Base-by-base conservation (phyloP, 2,113 vertebrate species). In the Lophochroa leadbeateri region DNA sequence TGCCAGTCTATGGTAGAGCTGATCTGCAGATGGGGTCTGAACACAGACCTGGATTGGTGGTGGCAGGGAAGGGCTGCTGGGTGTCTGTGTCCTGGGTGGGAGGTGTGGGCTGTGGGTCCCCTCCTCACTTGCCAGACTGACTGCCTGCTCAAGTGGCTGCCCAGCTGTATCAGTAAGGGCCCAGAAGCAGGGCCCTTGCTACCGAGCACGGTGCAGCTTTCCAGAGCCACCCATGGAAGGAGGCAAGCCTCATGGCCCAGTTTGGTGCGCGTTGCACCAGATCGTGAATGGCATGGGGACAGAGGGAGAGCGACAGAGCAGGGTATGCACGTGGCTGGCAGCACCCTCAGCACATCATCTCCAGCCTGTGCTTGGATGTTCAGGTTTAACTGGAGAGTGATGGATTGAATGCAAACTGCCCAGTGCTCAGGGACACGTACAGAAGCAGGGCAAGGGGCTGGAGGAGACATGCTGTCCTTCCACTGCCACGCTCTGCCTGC, bases 361-460 rank as follows among this genome's bases (percentile, higher is more conserved):
- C 65, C 81, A 71, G 93, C 75, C 88, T 46, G 43, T 53, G 61
- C 87, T 92, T 60, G 88, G 80, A 18, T 18, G n/a, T 81, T 35
- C 91, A 82, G 75, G 85, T 92, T 89, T 94, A 86, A 88, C 78
- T 80, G 92, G 78, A 75, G 69, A 69, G 57, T 69, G 53, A 86
- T 46, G 89, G 47, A 53, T 93, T 82, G 86, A 77, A 88, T 63
- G 93, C 74, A 81, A 94, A 92, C 70, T 47, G 91, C 82, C 92
- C 71, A 28, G 75, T 86, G 93, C 96, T 81, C 79, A 84, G 84
- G 89, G 90, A 43, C 94, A 78, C 57, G 25, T 50, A 89, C 81
- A 46, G 15, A 33, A 81, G 89, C 78, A n/a, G 80, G 92, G 64
- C 90, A 85, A 65, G 60, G 55, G 78, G 69, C 55, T 37, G 23